Conservation (phyloP, 2,888 invertebrate species). For the Quadroppia sp. region DNA sequence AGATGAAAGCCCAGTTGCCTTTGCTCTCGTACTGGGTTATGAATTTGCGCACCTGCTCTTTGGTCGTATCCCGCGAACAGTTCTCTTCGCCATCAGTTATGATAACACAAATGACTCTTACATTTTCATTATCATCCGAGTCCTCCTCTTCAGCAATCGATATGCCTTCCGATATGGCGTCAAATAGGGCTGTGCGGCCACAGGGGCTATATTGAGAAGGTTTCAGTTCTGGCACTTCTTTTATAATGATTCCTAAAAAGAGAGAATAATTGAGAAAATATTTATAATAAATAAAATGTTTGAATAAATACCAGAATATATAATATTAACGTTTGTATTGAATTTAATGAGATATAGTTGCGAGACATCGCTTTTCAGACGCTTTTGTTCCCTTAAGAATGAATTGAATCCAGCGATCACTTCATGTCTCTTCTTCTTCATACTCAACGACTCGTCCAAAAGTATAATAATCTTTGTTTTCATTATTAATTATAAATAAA, state of each 20-base stretch:
- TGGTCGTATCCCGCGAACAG: constrained; percentile 16
- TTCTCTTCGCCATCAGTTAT: constrained; percentile 34
- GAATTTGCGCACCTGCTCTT: neutral
- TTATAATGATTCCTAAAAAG: neutral
- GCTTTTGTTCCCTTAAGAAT: constrained; percentile 19
- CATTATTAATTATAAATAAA: neutral
- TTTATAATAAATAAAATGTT: neutral
- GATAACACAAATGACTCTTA: constrained; percentile 18
- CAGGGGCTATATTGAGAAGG: neutral
- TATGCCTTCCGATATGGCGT: constrained; percentile 24
- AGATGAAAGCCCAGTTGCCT: constrained; percentile 29
- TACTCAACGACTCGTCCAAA: constrained; percentile 19
- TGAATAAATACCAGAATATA: constrained; percentile 14
- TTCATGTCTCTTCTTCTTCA: constrained; percentile 17
- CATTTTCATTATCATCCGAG: neutral
- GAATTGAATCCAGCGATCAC: constrained; percentile 12
- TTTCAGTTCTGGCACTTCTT: constrained; percentile 14
- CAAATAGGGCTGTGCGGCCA: constrained; percentile 24
- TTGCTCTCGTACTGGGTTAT: constrained; percentile 8
- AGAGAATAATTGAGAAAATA: neutral
- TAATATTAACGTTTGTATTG: constrained; percentile 28
- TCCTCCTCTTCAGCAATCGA: constrained; percentile 1
- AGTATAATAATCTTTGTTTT: constrained; percentile 13
- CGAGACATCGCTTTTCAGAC: neutral
- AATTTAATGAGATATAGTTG: constrained; percentile 13